Evolutionary conservation across 2,797 vertebrate species (phyloP), one percentile per base, ranked within the genome.

Genomic region (Myiothlypis chrysogaster): DNA sequence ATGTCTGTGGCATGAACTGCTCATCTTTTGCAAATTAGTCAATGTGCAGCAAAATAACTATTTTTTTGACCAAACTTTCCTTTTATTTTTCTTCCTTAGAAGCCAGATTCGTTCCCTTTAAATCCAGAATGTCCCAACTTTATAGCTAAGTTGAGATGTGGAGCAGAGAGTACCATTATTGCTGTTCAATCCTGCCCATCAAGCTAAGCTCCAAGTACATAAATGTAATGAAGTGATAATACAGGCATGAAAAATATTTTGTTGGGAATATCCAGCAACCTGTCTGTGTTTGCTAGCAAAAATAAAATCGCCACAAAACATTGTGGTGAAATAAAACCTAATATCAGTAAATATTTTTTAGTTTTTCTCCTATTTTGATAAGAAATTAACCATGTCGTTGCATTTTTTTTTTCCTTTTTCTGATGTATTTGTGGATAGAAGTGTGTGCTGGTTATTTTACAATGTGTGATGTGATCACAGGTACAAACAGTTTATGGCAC

Each of bases 381-480:
- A 66, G 34, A 47, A 50, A 37, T 10, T 6, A 44, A 20, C 10
- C 5, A 12, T 3, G 2, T 14, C 55, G 9, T 47, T 69, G 21
- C 4, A 9, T 5, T 37, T 39, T 49, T 43, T 35, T n/a, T 34
- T 21, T 15, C 25, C 15, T 19, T 60, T 44, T 53, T 35, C 73
- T 35, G 15, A 55, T 11, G 21, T 39, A 46, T 92, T 84, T 90
- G 34, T 72, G 53, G 44, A 46, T 24, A 75, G 71, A 55, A 47
- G 24, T 14, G n/a, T 87, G 56, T 50, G 87, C 50, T 89, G 69
- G 52, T 72, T 82, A 16, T 75, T 97, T 97, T 94, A 96, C 66
- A 55, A 37, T 7, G 69, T 96, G 96, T 89, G 89, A 95, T 72
- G 66, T 95, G 93, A 95, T 95, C 95, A 93, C 76, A 97, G 93